phyloP scores from a whole-genome alignment of 2,888 invertebrate species.

The Zygogramma bicolorata region DNA sequence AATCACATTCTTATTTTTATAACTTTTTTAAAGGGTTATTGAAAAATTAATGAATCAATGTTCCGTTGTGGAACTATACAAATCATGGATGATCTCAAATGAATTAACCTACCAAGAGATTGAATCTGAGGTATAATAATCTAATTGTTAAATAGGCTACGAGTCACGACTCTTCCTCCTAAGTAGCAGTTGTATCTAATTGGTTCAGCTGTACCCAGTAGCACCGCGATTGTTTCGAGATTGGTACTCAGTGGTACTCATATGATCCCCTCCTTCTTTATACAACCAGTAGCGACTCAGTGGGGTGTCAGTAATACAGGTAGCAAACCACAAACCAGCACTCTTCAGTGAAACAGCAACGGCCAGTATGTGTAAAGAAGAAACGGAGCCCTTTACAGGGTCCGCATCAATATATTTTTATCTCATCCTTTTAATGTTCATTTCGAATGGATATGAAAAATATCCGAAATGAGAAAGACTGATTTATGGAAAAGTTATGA shows the following conservation, averaged over 20 bases:
- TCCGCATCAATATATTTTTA: too few species aligned
- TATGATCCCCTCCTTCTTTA: conserved; percentile 36
- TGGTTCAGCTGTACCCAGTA: conserved; percentile 53
- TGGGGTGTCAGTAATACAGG: conserved; percentile 50
- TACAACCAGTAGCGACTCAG: conserved; percentile 53
- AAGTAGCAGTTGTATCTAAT: conserved; percentile 43
- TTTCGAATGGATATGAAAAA: too few species aligned
- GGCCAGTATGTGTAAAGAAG: conserved; percentile 22
- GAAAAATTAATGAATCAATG: too few species aligned
- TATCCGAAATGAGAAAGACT: too few species aligned
- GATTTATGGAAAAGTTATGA: too few species aligned
- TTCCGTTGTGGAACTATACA: too few species aligned
- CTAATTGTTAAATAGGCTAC: neutral
- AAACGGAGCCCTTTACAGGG: neutral
- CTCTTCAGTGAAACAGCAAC: conserved; percentile 25
- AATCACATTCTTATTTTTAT: too few species aligned
- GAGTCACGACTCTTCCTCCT: neutral
- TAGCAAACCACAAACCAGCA: conserved; percentile 46
- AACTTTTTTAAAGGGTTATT: too few species aligned
- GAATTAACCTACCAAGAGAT: neutral
- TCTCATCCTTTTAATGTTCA: too few species aligned
- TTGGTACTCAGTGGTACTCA: conserved; percentile 33
- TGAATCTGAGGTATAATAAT: neutral
- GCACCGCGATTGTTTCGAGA: conserved; percentile 44
- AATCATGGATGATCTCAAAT: too few species aligned